Percentiles rank a stretch among this genome's conserved stretches.
phyloP scores from a whole-genome alignment of 2,888 invertebrate genomes.

The Amiota minor region DNA sequence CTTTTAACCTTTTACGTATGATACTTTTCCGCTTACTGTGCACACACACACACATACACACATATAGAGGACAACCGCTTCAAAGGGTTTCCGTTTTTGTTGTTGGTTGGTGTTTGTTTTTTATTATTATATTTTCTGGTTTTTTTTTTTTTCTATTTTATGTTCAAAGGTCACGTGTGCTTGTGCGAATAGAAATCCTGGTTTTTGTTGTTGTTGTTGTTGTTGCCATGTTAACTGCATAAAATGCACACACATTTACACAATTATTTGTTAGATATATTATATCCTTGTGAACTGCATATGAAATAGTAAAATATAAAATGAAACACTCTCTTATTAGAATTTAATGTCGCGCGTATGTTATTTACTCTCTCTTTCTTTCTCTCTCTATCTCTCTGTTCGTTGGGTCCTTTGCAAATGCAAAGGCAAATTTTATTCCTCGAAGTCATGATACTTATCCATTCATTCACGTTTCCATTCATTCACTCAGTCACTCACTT shows the following conservation, averaged over 20 bases:
- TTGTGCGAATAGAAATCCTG: slow-evolving; percentile 34
- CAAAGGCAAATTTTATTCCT: too few relatives aligned
- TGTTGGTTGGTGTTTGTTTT: slow-evolving; percentile 9
- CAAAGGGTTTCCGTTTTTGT: too few relatives aligned
- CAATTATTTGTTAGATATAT: too few relatives aligned
- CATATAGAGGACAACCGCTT: background rate
- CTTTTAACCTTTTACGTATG: background rate
- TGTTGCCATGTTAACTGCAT: slow-evolving; percentile 19
- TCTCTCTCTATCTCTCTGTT: background rate
- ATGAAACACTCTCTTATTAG: background rate
- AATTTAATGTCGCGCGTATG: slow-evolving; percentile 16
- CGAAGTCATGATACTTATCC: slow-evolving; percentile 17
- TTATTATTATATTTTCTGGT: background rate
- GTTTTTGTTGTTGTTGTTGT: slow-evolving; percentile 32
- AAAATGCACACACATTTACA: too few relatives aligned
- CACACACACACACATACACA: slow-evolving; percentile 13
- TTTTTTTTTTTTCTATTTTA: background rate
- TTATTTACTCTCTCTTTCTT: background rate
- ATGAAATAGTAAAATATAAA: too few relatives aligned
- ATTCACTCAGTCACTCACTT: slow-evolving; percentile 24
- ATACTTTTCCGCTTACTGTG: background rate
- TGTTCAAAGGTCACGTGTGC: background rate
- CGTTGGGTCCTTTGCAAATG: too few relatives aligned
- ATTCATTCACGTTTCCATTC: slow-evolving; percentile 46
- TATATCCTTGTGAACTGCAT: too few relatives aligned